These are phyloP conservation scores for Protobothrops mucrosquamatus DNA, from an alignment of 2,113 vertebrate species.

Conservation along the genomic window DNA sequence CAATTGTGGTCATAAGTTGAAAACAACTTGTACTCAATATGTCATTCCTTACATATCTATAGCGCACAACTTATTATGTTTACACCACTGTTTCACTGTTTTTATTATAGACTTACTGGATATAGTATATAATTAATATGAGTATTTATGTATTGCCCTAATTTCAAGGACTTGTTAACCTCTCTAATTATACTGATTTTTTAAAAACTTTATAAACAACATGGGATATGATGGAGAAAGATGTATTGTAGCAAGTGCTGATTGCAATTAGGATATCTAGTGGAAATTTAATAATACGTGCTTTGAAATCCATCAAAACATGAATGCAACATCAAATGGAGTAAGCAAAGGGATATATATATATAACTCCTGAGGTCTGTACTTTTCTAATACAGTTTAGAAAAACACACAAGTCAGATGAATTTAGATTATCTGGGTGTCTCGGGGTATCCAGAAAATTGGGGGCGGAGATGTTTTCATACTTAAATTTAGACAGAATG, in stretches of 20 bases:
- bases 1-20: background rate
- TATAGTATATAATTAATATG: background rate
- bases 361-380: background rate
- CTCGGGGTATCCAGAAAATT: slow-evolving; percentile 49
- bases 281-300: background rate
- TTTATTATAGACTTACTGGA: background rate
- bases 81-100: background rate
- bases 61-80: background rate
- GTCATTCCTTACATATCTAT: background rate
- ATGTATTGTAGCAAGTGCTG: background rate
- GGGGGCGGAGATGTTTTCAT: background rate
- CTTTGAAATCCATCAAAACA: background rate
- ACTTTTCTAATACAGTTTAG: slow-evolving; percentile 27
- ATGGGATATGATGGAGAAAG: background rate
- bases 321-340: background rate
- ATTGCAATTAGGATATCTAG: slow-evolving; percentile 5
- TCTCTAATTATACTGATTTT: background rate
- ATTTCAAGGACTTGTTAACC: background rate
- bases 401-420: slow-evolving; percentile 38
- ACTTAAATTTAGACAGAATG: slow-evolving; percentile 31
- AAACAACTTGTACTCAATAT: background rate
- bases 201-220: background rate
- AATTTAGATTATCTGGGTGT: slow-evolving; percentile 57
- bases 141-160: background rate
- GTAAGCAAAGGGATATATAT: slow-evolving; percentile 25